Evolutionary conservation across 2,888 invertebrate genomes (phyloP).

Genomic region (Heliconius cydno): DNA sequence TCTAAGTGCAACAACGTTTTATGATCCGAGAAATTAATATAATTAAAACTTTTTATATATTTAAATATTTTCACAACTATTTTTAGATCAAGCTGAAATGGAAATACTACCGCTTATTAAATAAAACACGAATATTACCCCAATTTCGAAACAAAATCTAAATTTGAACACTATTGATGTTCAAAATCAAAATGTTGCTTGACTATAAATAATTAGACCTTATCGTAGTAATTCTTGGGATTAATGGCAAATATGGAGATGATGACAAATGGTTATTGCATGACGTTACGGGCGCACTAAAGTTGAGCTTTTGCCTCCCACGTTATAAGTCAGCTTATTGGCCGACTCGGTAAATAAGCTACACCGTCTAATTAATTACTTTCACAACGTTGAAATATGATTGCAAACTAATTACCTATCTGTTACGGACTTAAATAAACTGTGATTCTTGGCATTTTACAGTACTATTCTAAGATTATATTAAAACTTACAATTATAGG

Average conservation of each 20-base stretch:
- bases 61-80: not conserved
- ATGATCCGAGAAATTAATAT: constrained; percentile 50
- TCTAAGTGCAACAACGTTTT: constrained; percentile 68
- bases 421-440: not conserved
- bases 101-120: not conserved
- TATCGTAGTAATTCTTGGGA: constrained; percentile 36
- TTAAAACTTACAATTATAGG: not conserved
- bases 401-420: constrained; percentile 21
- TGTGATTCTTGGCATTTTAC: not conserved
- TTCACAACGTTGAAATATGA: constrained; percentile 27
- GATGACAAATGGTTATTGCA: constrained; percentile 67
- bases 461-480: too few species aligned
- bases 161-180: not conserved
- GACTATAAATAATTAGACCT: constrained; percentile 40
- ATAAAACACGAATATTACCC: not conserved
- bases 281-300: constrained; percentile 56
- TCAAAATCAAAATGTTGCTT: not conserved
- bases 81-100: not conserved
- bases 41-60: constrained; percentile 8
- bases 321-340: constrained; percentile 40
- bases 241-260: constrained; percentile 46
- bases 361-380: constrained; percentile 36
- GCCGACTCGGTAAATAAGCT: constrained; percentile 48
- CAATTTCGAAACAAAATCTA: not conserved
- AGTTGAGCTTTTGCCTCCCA: constrained; percentile 41